phyloP scores from a whole-genome alignment of 2,888 invertebrate genomes.

The Hirtodrosophila histrioides region DNA sequence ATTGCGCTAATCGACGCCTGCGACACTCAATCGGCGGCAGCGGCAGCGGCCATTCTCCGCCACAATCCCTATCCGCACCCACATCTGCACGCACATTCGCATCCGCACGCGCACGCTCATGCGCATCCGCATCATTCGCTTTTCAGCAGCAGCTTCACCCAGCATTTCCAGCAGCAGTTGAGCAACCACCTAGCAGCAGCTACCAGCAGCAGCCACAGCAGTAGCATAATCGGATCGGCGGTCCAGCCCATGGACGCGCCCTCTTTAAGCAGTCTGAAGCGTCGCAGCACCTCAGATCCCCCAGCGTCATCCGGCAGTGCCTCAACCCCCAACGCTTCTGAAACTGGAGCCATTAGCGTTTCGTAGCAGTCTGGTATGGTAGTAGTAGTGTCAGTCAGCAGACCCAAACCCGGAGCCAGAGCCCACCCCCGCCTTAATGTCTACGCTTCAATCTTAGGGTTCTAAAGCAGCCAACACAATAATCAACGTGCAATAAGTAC shows the following conservation, averaged over 20 bases:
- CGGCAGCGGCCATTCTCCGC: conserved; percentile 31
- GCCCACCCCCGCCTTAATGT: not conserved
- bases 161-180: conserved; percentile 82
- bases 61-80: conserved; percentile 33
- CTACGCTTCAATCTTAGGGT: not conserved
- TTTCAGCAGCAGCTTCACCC: conserved; percentile 74
- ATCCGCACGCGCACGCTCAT: conserved; percentile 17
- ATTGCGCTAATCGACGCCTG: conserved; percentile 26
- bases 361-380: conserved; percentile 75
- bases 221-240: conserved; percentile 36
- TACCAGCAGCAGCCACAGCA: conserved; percentile 62
- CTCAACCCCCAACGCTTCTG: conserved; percentile 55
- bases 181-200: conserved; percentile 70
- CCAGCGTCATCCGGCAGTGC: conserved; percentile 33
- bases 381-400: not conserved
- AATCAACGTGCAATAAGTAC: conserved; percentile 52
- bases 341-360: conserved; percentile 83
- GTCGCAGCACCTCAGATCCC: conserved; percentile 53
- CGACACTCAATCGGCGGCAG: conserved; percentile 14
- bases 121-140: conserved; percentile 59
- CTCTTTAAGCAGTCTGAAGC: conserved; percentile 47
- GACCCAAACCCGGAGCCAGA: not conserved
- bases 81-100: conserved; percentile 13
- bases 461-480: not conserved
- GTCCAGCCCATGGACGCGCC: conserved; percentile 36